Evolutionary conservation across 2,113 vertebrate species (phyloP).

Genomic region (Glaucomys volans): DNA sequence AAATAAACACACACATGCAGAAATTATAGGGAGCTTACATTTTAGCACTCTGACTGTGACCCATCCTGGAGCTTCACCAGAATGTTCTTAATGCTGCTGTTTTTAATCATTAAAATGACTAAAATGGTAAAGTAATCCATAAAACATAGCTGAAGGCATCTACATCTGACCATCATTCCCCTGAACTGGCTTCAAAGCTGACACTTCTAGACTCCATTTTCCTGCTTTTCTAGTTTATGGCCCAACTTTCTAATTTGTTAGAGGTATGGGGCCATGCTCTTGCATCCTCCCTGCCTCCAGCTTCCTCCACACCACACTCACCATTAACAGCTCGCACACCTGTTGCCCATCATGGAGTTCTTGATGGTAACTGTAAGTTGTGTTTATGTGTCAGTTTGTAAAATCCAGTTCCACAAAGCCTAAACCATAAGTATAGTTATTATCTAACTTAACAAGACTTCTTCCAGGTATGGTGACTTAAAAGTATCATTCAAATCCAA

Average conservation of each 20-base stretch:
- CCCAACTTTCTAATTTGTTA: neutral
- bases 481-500: neutral
- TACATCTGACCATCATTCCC: no score
- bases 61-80: neutral
- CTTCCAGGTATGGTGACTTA: neutral
- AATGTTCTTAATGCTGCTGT: neutral
- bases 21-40: neutral
- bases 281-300: neutral
- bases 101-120: no score
- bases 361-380: neutral
- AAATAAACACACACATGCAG: neutral
- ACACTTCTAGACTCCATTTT: neutral
- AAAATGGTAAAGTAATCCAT: neutral
- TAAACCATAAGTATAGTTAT: neutral
- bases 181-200: neutral
- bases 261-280: no score
- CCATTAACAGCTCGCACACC: neutral
- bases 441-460: neutral
- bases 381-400: neutral
- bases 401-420: neutral
- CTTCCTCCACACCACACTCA: neutral
- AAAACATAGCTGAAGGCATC: no score
- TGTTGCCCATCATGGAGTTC: no score
- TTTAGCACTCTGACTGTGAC: neutral
- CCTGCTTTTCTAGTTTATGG: neutral